These are phyloP conservation scores for Tribolium freemani DNA, from an alignment of 2,888 invertebrate species.

Conservation along the genomic window DNA sequence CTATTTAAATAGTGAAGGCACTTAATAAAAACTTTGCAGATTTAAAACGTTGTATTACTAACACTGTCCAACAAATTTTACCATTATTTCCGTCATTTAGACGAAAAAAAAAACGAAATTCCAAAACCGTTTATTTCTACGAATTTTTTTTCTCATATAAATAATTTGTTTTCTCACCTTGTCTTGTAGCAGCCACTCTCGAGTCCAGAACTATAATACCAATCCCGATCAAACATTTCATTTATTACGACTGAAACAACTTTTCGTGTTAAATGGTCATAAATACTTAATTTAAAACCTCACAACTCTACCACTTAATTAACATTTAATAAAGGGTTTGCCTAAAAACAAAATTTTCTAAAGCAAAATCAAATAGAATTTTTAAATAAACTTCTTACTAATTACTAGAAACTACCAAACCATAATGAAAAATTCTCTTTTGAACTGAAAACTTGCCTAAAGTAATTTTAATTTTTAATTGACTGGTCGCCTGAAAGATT, in stretches of 20 bases:
- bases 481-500: not conserved
- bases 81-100: too few relatives aligned
- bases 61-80: too few relatives aligned
- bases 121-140: too few relatives aligned
- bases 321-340: not conserved
- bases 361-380: not conserved
- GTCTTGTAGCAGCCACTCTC: too few relatives aligned
- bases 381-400: not conserved
- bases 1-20: too few relatives aligned
- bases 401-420: not conserved
- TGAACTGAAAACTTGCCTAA: not conserved
- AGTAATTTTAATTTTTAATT: not conserved
- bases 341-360: not conserved
- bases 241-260: not conserved
- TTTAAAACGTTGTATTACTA: too few relatives aligned
- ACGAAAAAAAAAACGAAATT: too few relatives aligned
- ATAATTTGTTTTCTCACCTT: too few relatives aligned
- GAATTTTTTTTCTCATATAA: too few relatives aligned
- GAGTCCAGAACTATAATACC: too few relatives aligned
- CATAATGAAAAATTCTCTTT: not conserved
- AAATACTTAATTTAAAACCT: not conserved
- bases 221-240: too few relatives aligned
- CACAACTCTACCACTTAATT: not conserved
- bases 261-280: not conserved
- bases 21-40: too few relatives aligned